Conservation (phyloP, 2,113 vertebrate species). For the Scophthalmus maximus region DNA sequence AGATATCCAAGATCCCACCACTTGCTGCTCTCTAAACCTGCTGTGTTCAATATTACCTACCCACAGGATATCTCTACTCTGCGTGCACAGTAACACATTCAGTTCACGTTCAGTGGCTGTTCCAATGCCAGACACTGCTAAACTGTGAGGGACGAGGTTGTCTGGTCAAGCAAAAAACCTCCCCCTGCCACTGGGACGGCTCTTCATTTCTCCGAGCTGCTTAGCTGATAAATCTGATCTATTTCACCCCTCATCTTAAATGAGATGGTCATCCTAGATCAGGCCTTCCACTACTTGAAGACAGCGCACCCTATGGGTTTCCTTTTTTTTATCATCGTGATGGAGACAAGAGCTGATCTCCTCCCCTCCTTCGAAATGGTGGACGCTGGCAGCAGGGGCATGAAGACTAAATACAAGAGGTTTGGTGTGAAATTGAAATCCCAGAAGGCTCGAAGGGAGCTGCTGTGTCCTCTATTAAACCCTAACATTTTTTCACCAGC, state of each 20-base stretch:
- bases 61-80: constrained; percentile 64
- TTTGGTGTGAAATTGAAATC: constrained; percentile 50
- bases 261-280: constrained; percentile 41
- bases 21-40: constrained; percentile 66
- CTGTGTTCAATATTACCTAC: constrained; percentile 76
- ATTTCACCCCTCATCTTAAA: constrained; percentile 29
- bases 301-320: not conserved
- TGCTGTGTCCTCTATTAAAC: constrained; percentile 23
- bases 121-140: constrained; percentile 19
- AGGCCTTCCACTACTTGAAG: constrained; percentile 3
- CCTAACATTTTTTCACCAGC: constrained; percentile 15
- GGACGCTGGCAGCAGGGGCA: not conserved
- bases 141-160: constrained; percentile 28
- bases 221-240: constrained; percentile 26
- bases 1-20: constrained; percentile 51
- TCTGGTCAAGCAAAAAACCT: constrained; percentile 40
- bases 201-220: constrained; percentile 27
- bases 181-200: not conserved
- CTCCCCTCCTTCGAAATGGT: constrained; percentile 6
- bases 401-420: constrained; percentile 12
- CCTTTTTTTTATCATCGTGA: constrained; percentile 12
- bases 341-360: constrained; percentile 23
- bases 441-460: constrained; percentile 7
- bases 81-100: constrained; percentile 59
- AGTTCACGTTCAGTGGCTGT: constrained; percentile 29